These are phyloP conservation scores for Phocoena phocoena DNA, from an alignment of 2,113 vertebrate genomes.

Conservation along the genomic window DNA sequence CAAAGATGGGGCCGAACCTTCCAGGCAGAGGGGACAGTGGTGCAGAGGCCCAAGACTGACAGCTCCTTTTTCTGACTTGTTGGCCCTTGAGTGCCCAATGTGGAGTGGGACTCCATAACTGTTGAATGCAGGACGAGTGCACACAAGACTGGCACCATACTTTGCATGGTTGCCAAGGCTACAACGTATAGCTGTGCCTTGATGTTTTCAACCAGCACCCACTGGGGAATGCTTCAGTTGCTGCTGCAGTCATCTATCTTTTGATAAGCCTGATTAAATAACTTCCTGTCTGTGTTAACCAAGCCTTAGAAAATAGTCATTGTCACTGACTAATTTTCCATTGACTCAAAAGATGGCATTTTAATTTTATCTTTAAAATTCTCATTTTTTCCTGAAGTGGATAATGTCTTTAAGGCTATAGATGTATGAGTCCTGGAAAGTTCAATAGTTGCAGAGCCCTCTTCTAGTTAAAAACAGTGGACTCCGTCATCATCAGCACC, in stretches of 20 bases:
- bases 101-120: neutral
- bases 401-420: conserved; percentile 25
- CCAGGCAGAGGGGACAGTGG: neutral
- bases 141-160: neutral
- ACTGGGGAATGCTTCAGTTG: neutral
- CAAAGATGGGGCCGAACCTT: neutral
- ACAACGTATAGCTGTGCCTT: neutral
- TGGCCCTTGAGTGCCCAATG: neutral
- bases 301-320: conserved; percentile 7
- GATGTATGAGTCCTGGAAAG: conserved; percentile 21
- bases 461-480: conserved; percentile 38
- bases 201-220: neutral
- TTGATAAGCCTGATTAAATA: conserved; percentile 9
- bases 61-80: neutral
- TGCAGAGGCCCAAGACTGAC: neutral
- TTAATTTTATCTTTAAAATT: conserved; percentile 42
- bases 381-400: neutral
- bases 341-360: conserved; percentile 33
- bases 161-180: neutral
- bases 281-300: conserved; percentile 14
- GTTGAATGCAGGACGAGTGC: neutral
- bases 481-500: neutral
- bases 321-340: conserved; percentile 34
- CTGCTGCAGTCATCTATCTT: neutral
- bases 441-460: neutral